Conservation (phyloP, 2,888 invertebrate genomes). For the Andrena minutula region DNA sequence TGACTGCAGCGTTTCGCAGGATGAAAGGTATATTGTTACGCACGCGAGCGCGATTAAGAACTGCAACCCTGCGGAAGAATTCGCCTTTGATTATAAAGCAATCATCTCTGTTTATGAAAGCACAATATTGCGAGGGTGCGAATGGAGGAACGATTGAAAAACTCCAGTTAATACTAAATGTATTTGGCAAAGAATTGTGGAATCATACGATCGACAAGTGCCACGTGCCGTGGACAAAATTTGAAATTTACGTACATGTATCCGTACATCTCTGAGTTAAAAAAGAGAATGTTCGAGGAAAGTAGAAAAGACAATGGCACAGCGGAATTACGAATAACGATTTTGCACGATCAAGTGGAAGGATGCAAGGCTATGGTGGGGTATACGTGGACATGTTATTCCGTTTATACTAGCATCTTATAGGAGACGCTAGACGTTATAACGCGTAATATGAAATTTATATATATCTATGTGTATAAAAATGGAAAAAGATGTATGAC, state of each 20-base stretch:
- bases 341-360: neutral
- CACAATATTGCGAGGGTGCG: neutral
- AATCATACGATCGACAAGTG: neutral
- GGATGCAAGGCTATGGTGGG: too few relatives aligned
- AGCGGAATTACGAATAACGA: neutral
- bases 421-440: too few relatives aligned
- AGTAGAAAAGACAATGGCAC: neutral
- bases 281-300: neutral
- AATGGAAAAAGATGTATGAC: neutral
- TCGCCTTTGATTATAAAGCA: neutral
- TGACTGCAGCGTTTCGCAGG: slow-evolving; percentile 76
- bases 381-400: too few relatives aligned
- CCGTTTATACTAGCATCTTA: too few relatives aligned
- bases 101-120: neutral
- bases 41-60: slow-evolving; percentile 25
- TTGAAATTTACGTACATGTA: neutral
- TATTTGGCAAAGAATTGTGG: neutral
- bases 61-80: slow-evolving; percentile 41
- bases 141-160: neutral
- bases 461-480: neutral
- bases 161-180: neutral
- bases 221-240: neutral
- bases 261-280: neutral
- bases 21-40: slow-evolving; percentile 27
- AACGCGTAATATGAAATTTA: neutral